Base-by-base conservation (phyloP, 2,888 invertebrate genomes). In the Julus scandinavius region DNA sequence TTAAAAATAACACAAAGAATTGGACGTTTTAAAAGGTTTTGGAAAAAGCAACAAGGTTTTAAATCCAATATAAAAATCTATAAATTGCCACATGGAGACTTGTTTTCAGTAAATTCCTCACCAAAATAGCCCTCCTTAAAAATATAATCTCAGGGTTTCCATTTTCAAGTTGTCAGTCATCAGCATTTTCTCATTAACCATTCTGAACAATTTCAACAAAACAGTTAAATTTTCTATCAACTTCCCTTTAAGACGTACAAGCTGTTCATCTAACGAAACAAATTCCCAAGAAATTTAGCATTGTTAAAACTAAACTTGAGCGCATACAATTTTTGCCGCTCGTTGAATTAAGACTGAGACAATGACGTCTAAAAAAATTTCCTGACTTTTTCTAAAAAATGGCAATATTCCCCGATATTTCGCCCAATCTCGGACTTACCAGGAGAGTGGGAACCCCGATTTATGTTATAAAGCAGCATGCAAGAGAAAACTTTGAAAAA, bases 401-500 rank as follows among this genome's bases (percentile, higher is more conserved):
- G 63, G 63, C 63, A 72, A 72, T 72, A 72, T 72, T 72, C 63
- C 63, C 63, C 63, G 63, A 58, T 58, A 58, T 58, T 58, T 17
- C n/a, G 58, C 58, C 54, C 58, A n/a, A 72, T 20, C 63, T 72
- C 63, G 20, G 20, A 72, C 63, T 72, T 72, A 72, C 63, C 63
- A 72, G 63, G 63, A 72, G 63, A 72, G 63, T 72, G 63, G 63
- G 63, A 72, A 72, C 63, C 63, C 63, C 63, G 63, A 72, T 72
- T 72, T 72, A 72, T 72, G 63, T 72, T 72, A 72, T 72, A 72
- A 72, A 72, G 63, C 63, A 72, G 63, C 63, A 72, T 72, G 63
- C 63, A 72, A 72, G 63, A 72, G 63, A 72, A 72, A 72, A 72
- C 63, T 72, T 72, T 72, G 63, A 72, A 72, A 72, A 72, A 72